Evolutionary conservation across 2,113 vertebrate species (phyloP).

Genomic region (Mystacornis crossleyi): DNA sequence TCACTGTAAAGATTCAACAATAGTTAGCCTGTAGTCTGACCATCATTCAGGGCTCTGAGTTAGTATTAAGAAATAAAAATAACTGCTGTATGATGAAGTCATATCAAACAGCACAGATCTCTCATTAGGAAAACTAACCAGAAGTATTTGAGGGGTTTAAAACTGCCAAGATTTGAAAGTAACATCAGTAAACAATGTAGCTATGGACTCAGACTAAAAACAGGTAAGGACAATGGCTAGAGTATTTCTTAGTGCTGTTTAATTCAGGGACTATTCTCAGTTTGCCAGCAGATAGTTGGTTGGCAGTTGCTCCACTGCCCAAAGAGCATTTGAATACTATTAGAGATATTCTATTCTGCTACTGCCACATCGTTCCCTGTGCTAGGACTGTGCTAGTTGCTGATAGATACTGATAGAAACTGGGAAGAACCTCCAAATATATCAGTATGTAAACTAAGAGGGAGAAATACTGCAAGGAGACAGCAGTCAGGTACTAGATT

Average conservation of each 20-base stretch:
- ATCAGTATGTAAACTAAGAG: background rate
- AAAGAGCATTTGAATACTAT: rapidly evolving
- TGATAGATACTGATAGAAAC: background rate
- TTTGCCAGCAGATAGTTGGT: background rate
- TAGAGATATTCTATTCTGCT: background rate
- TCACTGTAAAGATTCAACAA: background rate
- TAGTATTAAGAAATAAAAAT: background rate
- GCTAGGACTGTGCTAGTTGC: background rate
- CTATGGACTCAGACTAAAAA: background rate
- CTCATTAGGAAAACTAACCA: background rate
- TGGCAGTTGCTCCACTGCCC: background rate
- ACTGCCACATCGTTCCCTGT: background rate
- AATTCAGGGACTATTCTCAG: background rate
- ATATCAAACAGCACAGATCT: background rate
- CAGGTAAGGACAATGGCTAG: background rate
- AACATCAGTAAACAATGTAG: background rate
- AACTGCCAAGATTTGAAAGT: background rate
- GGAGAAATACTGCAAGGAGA: background rate
- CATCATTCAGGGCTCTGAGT: background rate
- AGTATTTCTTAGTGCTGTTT: background rate
- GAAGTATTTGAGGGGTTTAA: background rate
- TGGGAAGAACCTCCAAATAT: background rate
- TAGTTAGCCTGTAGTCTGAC: background rate
- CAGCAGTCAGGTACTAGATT: background rate
- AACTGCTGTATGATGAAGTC: background rate